Percentiles rank a stretch among this genome's conserved stretches.
Evolutionary conservation across 1,140 invertebrate species (phyloP).

Genomic region (Psilanteris sp.): DNA sequence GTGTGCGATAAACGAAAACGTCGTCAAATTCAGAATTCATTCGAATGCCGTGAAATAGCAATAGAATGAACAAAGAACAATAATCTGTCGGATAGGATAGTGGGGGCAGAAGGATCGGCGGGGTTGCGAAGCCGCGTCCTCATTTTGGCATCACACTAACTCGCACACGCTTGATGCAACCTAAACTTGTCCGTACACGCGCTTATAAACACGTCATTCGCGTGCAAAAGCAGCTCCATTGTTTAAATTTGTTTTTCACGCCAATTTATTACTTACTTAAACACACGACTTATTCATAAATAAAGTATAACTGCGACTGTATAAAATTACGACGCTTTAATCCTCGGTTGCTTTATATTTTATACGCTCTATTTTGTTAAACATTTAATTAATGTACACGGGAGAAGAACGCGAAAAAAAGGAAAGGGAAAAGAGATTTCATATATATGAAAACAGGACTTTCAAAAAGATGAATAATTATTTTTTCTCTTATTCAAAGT

Average conservation of each 20-base stretch:
- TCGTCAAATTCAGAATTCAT: no score
- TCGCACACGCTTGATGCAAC: slow-evolving; percentile 55
- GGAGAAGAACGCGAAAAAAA: not conserved
- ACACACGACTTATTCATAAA: slow-evolving; percentile 45
- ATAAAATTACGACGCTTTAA: slow-evolving; percentile 24
- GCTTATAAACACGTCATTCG: slow-evolving; percentile 76
- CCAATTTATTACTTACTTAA: slow-evolving; percentile 67
- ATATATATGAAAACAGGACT: no score
- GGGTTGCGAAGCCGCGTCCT: no score
- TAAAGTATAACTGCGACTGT: slow-evolving; percentile 14
- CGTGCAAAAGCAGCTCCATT: slow-evolving; percentile 67
- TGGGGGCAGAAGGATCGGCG: no score
- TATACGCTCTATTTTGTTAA: slow-evolving; percentile 21
- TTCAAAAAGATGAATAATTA: no score
- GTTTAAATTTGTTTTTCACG: slow-evolving; percentile 65
- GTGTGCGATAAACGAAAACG: no score
- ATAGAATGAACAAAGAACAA: no score
- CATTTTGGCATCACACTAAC: no score
- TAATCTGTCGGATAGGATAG: no score
- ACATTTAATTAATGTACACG: slow-evolving; percentile 19
- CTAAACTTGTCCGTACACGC: slow-evolving; percentile 57
- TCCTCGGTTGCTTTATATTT: slow-evolving; percentile 18
- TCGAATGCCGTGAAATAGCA: no score
- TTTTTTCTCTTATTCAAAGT: no score
- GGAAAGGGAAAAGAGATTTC: no score